phyloP scores from a whole-genome alignment of 2,113 vertebrate genomes.

The Arizona elegans region DNA sequence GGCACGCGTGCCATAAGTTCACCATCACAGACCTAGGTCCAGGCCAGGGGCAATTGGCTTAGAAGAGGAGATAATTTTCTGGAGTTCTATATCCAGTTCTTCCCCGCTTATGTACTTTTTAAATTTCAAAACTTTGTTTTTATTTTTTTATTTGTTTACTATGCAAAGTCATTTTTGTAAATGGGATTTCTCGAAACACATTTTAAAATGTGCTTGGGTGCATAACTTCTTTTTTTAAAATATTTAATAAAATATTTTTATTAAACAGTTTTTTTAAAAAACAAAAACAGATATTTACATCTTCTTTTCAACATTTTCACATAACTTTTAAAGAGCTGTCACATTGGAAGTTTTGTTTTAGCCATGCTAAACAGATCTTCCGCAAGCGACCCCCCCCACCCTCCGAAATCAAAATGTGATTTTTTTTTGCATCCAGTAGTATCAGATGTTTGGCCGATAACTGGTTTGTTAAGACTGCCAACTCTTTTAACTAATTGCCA shows the following conservation, averaged over 20 bases:
- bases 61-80: neutral
- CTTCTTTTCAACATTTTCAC: no score
- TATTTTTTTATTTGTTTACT: neutral
- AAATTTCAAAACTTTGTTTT: neutral
- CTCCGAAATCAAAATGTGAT: neutral
- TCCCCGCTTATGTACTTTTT: neutral
- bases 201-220: neutral
- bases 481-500: fast-evolving
- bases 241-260: no score
- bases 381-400: no score
- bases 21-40: neutral
- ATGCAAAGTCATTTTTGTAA: neutral
- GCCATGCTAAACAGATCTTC: neutral
- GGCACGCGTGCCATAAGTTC: no score
- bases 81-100: neutral
- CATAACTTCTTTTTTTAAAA: neutral
- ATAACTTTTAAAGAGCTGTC: neutral
- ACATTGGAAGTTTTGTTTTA: neutral
- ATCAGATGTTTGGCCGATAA: neutral
- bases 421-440: neutral
- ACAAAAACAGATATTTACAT: no score
- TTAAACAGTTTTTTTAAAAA: no score
- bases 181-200: neutral
- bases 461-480: neutral
- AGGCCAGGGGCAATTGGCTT: neutral